Base-by-base conservation (phyloP, 2,113 vertebrate species). In the Scomber colias region DNA sequence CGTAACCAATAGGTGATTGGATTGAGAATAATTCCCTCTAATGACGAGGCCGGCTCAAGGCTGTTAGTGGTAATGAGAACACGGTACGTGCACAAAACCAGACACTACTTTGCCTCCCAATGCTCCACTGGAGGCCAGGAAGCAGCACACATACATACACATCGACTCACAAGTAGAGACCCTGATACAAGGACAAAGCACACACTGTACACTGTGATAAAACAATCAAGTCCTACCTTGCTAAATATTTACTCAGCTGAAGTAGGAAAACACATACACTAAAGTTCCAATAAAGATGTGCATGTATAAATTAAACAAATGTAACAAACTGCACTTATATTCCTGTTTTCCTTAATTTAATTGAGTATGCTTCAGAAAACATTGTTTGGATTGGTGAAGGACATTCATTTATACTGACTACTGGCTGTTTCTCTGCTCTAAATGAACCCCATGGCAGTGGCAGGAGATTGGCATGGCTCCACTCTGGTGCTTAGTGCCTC, bases 11-110 rank as follows among this genome's bases (percentile, higher is more conserved):
- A 86, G 89, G 88, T 88, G 91, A 92, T 88, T 92, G 89, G 86
- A 91, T 91, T 91, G 90, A 91, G 88, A 85, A 90, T 94, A 93
- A 93, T 94, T 92, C 90, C 90, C 87, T 81, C 69, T 93, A 93
- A 95, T 93, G 90, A 92, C 81, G 79, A 90, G 91, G 81, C 88
- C 80, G 83, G 83, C 92, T 93, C 91, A 93, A 90, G 88, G 92
- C 86, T 93, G 92, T 92, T 92, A 88, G 88, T 72, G 80, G 83
- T 94, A 94, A 94, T 93, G 91, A 93, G 89, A 92, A 94, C 91
- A 92, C 64, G 82, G 75, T 90, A 86, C 85, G 80, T 89, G 87
- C 81, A 75, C 62, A 79, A 62, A 83, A 69, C 75, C 78, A 83
- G 75, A 77, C 71, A 73, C 71, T 15, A 66, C 83, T 76, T 74